Base-by-base conservation (phyloP, 2,888 invertebrate species). In the Rhimphoctona megacephalus region DNA sequence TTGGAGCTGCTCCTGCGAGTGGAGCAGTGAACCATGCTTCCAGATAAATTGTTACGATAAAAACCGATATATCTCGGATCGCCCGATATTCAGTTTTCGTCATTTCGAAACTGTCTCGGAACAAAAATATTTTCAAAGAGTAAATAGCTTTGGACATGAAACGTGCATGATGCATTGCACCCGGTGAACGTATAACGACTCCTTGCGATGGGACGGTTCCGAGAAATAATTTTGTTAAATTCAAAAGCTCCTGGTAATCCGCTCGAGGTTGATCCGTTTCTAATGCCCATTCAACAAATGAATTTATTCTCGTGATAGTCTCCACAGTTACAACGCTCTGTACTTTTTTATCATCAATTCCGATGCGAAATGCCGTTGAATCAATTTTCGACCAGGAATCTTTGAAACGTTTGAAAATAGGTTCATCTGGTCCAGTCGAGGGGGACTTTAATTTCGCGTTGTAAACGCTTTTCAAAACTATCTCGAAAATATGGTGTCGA, bases 341-440 rank as follows among this genome's bases (percentile, higher is more conserved):
- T 69, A 85, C 73, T 36, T 82, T 43, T 80, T 73, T 79, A 86
- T 61, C 74, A 57, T 76, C 64, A 66, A 70, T 61, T 70, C 80
- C 78, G 39, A 70, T 81, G 54, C 49, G 82, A 25, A 66, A 79
- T 19, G 33, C 69, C 14, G 61, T 82, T 74, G 54, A 30, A 83
- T 89, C 83, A 25, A 90, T 69, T 36, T 70, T 83, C 11, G 54
- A 46, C 88, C 90, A 90, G 33, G 30, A n/a, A 33, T 76, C 39
- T 74, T 85, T 64, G 73, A 90, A 90, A 33, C 70, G 85, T 82
- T 89, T 87, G 61, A 90, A 90, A 57, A 89, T n/a, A 39, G 84
- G 80, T n/a, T 90, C 87, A 64, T 89, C 84, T n/a, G 90, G 89
- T 46, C 85, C 84, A 54, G 80, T 87, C 25, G 88, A 85, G 25